These are phyloP conservation scores for Aplocera efformata DNA, from an alignment of 2,888 invertebrate species.

Conservation along the genomic window DNA sequence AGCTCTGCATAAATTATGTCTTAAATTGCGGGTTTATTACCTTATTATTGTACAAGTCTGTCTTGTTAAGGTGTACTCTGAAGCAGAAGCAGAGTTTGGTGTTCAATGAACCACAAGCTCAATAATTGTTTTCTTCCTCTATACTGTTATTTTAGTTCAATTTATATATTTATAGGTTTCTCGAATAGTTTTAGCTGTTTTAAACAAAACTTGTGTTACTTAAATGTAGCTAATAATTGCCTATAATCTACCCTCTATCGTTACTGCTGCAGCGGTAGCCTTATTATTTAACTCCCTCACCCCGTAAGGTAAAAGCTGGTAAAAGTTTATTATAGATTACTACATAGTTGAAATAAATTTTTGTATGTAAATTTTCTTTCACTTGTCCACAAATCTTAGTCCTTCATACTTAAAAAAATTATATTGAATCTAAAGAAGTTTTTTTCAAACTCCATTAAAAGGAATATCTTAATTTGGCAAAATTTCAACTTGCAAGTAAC, in stretches of 20 bases:
- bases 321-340: slow-evolving; percentile 57
- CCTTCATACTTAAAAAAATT: too few species aligned
- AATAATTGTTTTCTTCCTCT: slow-evolving; percentile 30
- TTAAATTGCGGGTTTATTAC: too few species aligned
- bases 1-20: too few species aligned
- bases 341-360: slow-evolving; percentile 66
- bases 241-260: slow-evolving; percentile 25
- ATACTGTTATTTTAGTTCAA: slow-evolving; percentile 32
- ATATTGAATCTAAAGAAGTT: too few species aligned
- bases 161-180: slow-evolving; percentile 27
- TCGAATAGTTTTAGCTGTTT: slow-evolving; percentile 26
- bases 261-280: slow-evolving; percentile 30
- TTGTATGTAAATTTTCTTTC: slow-evolving; percentile 49
- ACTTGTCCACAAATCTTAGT: neutral
- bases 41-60: too few species aligned
- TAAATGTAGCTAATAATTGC: slow-evolving; percentile 47
- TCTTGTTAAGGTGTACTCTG: too few species aligned
- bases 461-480: too few species aligned
- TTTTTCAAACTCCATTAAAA: too few species aligned
- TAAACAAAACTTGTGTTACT: slow-evolving; percentile 48
- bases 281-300: slow-evolving; percentile 35
- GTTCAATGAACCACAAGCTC: slow-evolving; percentile 25
- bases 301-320: slow-evolving; percentile 51
- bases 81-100: too few species aligned
- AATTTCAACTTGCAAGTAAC: too few species aligned